Conservation (phyloP, 2,797 vertebrate species). For the Passerculus sandwichensis region DNA sequence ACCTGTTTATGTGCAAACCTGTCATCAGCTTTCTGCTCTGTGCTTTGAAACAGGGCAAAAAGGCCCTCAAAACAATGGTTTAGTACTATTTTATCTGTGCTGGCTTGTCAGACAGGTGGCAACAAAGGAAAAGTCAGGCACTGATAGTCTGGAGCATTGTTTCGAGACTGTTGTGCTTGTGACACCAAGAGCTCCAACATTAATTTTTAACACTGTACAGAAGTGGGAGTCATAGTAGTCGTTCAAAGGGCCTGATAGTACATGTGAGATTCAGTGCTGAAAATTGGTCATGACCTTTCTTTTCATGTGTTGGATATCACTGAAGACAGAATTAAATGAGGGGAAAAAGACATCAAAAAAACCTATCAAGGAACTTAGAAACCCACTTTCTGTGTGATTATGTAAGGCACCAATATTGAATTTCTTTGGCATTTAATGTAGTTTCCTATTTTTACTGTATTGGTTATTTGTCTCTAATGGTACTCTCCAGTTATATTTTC, state of each 20-base stretch:
- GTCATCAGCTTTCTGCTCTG: not conserved
- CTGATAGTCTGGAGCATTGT: not conserved
- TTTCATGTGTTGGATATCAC: not conserved
- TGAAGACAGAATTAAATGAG: not conserved
- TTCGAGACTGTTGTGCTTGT: not conserved
- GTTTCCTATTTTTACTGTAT: not conserved
- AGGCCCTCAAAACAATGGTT: not conserved
- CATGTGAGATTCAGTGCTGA: not conserved
- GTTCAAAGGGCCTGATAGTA: not conserved
- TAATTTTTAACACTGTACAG: not conserved
- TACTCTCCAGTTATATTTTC: fast-evolving
- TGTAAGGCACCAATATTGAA: not conserved
- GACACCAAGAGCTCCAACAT: not conserved
- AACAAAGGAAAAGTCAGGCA: not conserved
- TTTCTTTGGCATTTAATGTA: not conserved
- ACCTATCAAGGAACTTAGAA: not conserved
- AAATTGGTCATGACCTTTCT: not conserved
- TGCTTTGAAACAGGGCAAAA: not conserved
- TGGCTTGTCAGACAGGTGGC: not conserved
- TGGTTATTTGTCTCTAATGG: not conserved
- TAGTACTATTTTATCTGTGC: not conserved
- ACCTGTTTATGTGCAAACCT: not conserved
- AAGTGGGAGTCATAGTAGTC: not conserved
- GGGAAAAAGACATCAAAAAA: fast-evolving
- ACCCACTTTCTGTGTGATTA: fast-evolving